Evolutionary conservation across 2,888 invertebrate species (phyloP).

Genomic region (Aphodius granarius): DNA sequence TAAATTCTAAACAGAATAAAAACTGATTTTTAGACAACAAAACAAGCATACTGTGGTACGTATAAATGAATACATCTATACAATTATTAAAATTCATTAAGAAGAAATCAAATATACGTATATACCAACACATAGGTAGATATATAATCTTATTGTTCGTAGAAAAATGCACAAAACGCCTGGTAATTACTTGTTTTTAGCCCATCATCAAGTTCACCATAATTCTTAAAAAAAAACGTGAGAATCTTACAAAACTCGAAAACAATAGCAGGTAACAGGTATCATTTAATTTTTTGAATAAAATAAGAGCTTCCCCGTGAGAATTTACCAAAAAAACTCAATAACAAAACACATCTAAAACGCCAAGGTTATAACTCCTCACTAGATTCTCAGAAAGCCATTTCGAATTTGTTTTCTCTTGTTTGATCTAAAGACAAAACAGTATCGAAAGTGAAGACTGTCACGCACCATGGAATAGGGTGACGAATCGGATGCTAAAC

Average conservation of each 20-base stretch:
- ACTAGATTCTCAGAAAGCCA: neutral
- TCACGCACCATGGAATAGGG: neutral
- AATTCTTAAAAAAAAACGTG: neutral
- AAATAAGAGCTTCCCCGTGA: neutral
- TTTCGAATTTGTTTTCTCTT: neutral
- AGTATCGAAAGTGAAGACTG: neutral
- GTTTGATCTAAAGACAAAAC: neutral
- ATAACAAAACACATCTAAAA: neutral
- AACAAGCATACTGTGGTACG: too few relatives aligned
- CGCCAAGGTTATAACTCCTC: neutral
- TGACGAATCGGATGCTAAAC: neutral
- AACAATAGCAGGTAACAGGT: neutral
- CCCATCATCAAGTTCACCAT: neutral
- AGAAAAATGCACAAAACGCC: neutral
- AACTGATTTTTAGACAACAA: too few relatives aligned
- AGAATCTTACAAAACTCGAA: neutral
- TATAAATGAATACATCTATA: too few relatives aligned
- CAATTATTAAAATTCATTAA: too few relatives aligned
- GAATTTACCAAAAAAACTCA: neutral
- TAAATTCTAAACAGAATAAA: too few relatives aligned
- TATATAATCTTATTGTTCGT: neutral
- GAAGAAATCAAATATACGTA: neutral
- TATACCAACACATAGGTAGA: neutral
- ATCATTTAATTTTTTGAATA: neutral
- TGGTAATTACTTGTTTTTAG: neutral